phyloP scores from a whole-genome alignment of 2,113 vertebrate species.

The Grus americana region DNA sequence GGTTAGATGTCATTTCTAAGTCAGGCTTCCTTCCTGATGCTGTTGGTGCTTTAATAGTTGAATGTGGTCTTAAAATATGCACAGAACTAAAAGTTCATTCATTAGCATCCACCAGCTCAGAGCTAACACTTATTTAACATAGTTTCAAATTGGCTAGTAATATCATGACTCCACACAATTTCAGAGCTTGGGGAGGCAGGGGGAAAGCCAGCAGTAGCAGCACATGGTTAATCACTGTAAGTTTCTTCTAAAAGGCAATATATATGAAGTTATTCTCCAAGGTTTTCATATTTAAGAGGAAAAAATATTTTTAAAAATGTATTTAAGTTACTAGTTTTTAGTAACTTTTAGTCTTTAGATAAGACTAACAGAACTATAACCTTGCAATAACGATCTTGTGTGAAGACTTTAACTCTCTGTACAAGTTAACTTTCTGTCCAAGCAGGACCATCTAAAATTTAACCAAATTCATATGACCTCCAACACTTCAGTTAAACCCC shows the following conservation, averaged over 20 bases:
- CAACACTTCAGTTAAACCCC: background rate
- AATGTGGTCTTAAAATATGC: background rate
- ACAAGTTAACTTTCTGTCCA: background rate
- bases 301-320: background rate
- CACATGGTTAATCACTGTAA: background rate
- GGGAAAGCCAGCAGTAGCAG: background rate
- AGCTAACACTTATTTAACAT: background rate
- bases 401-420: background rate
- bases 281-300: background rate
- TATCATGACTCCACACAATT: background rate
- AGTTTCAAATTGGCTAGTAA: background rate
- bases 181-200: background rate
- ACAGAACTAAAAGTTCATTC: background rate
- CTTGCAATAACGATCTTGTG: background rate
- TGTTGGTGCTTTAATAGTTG: background rate
- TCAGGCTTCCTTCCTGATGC: background rate
- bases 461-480: background rate
- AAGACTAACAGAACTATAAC: background rate
- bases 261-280: background rate
- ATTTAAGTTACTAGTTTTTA: background rate
- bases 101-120: background rate
- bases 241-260: background rate
- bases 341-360: background rate
- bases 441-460: background rate
- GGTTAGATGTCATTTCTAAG: background rate